A percentile compares a stretch with the other conserved stretches of the same genome.
Evolutionary conservation across 2,797 vertebrate genomes (phyloP).

Genomic region (Podarcis siculus): DNA sequence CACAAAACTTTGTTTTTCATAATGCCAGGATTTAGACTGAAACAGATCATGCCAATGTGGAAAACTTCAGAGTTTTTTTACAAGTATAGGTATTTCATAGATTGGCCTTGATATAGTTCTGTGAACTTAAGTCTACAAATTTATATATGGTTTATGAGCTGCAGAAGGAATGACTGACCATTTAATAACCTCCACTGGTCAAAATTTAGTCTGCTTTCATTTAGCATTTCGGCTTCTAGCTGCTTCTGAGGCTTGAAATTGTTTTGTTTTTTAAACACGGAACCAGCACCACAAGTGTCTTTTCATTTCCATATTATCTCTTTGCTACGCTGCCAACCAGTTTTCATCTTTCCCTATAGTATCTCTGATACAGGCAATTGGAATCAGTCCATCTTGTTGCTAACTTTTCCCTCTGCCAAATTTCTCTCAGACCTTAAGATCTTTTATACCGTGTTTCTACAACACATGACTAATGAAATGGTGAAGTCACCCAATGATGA

Average conservation of each 20-base stretch:
- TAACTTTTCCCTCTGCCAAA: background rate
- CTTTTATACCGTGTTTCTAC: background rate
- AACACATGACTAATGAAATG: slow-evolving; percentile 20
- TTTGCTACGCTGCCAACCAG: background rate
- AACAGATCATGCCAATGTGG: background rate
- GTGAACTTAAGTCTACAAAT: slow-evolving; percentile 34
- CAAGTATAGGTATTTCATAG: slow-evolving; percentile 32
- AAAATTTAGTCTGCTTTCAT: slow-evolving; percentile 32
- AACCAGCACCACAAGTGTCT: slow-evolving; percentile 6
- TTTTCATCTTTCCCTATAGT: background rate
- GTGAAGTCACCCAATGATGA: slow-evolving; percentile 2
- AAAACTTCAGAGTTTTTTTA: slow-evolving; percentile 37
- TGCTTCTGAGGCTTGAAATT: slow-evolving; percentile 38
- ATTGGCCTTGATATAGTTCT: slow-evolving; percentile 34
- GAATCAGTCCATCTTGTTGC: background rate
- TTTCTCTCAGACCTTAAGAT: background rate
- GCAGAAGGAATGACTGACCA: slow-evolving; percentile 38
- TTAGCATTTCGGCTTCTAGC: slow-evolving; percentile 34
- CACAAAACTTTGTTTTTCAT: too few relatives aligned
- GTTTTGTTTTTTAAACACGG: background rate
- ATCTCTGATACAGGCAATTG: background rate
- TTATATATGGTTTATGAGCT: slow-evolving; percentile 52
- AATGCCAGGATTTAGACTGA: background rate
- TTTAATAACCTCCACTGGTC: slow-evolving; percentile 20
- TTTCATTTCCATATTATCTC: background rate